Evolutionary conservation across 37 sponge, comb jelly and placozoan species (phyloP).

Genomic region (Axinella damicornis): DNA sequence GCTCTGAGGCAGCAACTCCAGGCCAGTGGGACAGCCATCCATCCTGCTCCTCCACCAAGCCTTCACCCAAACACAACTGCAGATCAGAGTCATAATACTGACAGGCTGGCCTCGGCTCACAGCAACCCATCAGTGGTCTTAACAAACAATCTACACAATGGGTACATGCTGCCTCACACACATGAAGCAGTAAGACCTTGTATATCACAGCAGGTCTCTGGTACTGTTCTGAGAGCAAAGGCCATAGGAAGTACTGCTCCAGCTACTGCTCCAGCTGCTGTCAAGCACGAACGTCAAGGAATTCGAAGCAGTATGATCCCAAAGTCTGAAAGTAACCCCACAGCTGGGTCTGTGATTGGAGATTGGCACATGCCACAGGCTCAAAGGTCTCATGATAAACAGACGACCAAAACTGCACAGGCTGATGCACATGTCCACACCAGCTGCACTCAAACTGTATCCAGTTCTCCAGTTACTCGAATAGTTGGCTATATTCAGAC

Average conservation of each 20-base stretch:
- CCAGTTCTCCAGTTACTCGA: background rate
- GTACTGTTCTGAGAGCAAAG: background rate
- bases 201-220: too few relatives aligned
- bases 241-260: background rate
- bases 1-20: constrained; percentile 79
- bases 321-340: background rate
- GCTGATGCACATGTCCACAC: background rate
- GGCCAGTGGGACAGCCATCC: background rate
- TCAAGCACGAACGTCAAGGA: too few relatives aligned
- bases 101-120: too few relatives aligned
- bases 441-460: too few relatives aligned
- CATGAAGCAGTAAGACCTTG: too few relatives aligned
- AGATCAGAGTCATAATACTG: background rate
- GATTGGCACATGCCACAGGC: background rate
- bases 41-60: background rate
- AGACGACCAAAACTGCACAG: background rate
- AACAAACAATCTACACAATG: too few relatives aligned
- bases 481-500: too few relatives aligned
- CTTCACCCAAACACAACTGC: background rate
- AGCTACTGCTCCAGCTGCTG: background rate
- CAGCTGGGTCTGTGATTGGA: background rate
- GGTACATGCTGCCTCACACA: too few relatives aligned
- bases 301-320: too few relatives aligned
- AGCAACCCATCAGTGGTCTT: too few relatives aligned
- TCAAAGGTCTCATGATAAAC: background rate